Conservation (phyloP, 1,140 invertebrate species). For the Drosophila tani region DNA sequence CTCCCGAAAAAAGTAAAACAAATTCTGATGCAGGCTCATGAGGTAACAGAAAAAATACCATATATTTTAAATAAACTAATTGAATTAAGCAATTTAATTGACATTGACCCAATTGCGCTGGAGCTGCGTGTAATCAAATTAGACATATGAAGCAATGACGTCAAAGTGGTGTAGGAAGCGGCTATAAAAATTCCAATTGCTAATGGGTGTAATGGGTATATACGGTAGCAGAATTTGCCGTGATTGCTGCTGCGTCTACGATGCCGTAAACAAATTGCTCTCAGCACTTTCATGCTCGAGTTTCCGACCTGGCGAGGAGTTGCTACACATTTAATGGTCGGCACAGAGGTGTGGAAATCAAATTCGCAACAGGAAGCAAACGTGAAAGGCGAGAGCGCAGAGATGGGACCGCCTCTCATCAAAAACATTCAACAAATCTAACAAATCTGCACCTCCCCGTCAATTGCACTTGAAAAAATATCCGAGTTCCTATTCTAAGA, state of each 20-base stretch:
- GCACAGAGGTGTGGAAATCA: slow-evolving; percentile 53
- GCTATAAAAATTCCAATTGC: slow-evolving; percentile 14
- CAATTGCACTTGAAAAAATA: slow-evolving; percentile 1
- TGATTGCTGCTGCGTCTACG: slow-evolving; percentile 19
- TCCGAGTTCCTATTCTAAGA: not conserved
- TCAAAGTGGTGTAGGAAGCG: slow-evolving; percentile 20
- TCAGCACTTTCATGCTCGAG: slow-evolving; percentile 66
- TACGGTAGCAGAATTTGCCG: slow-evolving; percentile 32
- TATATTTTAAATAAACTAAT: slow-evolving; percentile 34
- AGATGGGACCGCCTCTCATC: slow-evolving; percentile 36
- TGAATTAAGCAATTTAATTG: slow-evolving; percentile 61
- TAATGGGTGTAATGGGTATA: slow-evolving; percentile 6
- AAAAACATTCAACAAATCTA: slow-evolving; percentile 14
- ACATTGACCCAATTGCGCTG: slow-evolving; percentile 69
- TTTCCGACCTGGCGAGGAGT: slow-evolving; percentile 45
- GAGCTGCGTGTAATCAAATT: slow-evolving; percentile 65
- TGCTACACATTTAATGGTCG: slow-evolving; percentile 74
- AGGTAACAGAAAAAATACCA: not conserved
- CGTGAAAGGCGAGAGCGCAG: slow-evolving; percentile 45
- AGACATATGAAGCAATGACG: slow-evolving; percentile 51
- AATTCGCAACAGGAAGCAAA: slow-evolving; percentile 74
- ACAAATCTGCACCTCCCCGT: not conserved
- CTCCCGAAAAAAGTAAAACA: not conserved
- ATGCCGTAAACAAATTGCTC: slow-evolving; percentile 48
- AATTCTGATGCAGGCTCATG: not conserved